Percentiles rank a stretch among this genome's conserved stretches.
Evolutionary conservation across 2,113 vertebrate genomes (phyloP).

Genomic region (Scomber scombrus): DNA sequence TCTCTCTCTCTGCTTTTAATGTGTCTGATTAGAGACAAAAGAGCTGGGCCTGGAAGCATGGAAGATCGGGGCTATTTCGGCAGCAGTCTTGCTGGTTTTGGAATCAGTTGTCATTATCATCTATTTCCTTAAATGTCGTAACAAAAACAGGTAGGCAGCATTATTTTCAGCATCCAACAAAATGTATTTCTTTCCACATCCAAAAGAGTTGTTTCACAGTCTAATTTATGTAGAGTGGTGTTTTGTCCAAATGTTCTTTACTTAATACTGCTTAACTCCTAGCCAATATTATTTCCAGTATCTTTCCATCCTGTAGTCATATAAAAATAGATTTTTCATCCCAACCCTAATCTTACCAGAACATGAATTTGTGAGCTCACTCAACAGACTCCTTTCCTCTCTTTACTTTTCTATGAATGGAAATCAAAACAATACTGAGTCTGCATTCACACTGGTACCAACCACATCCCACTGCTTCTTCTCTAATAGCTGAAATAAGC

Average conservation of each 20-base stretch:
- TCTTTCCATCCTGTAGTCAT: constrained; percentile 3
- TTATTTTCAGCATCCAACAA: too few species aligned
- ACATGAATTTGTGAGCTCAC: constrained; percentile 15
- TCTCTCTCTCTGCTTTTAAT: constrained; percentile 23
- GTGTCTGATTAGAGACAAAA: constrained; percentile 56
- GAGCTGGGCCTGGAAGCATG: constrained; percentile 76
- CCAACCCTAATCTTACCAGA: constrained; percentile 24
- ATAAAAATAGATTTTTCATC: constrained; percentile 25
- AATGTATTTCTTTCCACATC: too few species aligned
- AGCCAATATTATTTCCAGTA: constrained; percentile 17
- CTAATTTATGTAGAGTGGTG: too few species aligned
- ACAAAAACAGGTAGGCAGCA: constrained; percentile 74
- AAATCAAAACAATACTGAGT: constrained; percentile 30
- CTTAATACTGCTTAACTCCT: neutral
- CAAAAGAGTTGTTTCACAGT: neutral
- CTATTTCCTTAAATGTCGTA: constrained; percentile 79
- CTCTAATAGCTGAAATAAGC: constrained; percentile 52
- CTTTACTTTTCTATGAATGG: constrained; percentile 36
- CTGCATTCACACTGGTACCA: constrained; percentile 1
- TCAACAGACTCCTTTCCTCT: neutral
- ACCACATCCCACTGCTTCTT: constrained; percentile 5
- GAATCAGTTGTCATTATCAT: constrained; percentile 78
- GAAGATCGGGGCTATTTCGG: constrained; percentile 83
- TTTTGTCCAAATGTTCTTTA: neutral
- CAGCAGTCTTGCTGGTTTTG: constrained; percentile 78